Evolutionary conservation across 2,797 vertebrate species (phyloP), one percentile per base, ranked within the genome.

Genomic region (Acestrorhynchus altus): DNA sequence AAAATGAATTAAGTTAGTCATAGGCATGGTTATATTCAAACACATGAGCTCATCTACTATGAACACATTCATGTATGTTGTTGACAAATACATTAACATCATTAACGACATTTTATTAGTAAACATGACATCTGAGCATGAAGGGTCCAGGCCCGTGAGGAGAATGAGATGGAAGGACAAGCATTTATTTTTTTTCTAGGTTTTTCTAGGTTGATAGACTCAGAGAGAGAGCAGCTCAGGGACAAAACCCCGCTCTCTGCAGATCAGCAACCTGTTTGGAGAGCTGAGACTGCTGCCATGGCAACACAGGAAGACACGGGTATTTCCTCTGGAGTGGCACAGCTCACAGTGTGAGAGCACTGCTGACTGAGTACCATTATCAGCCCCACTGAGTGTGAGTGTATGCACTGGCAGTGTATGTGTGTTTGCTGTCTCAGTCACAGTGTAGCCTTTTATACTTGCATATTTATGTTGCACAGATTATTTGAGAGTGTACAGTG

Each of bases 241-340:
- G 86, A 90, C 88, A 89, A 80, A 89, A 90, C 54, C 39, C 35
- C 83, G 66, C 63, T 88, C 84, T 89, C 81, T 85, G 84, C 87
- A 74, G 89, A 84, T 92, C 89, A 87, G 85, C 85, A 82, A 78
- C 76, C 87, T 88, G 90, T 91, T 93, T 90, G 79, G 86, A 89
- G 88, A 83, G 88, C 86, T 83, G 84, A 85, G 66, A 79, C 80
- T 83, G 92, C 88, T 92, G 24, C 92, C 92, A 94, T 93, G 89
- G 90, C 89, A 93, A 94, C 92, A 72, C 83, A 83, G 87, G 88
- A 84, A 90, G 90, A 88, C 81, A 86, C 74, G 71, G 76, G 81
- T 86, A 83, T 87, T 86, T 83, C 64, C 88, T 81, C 82, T 59
- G 59, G 71, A 88, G 82, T 78, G 46, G 61, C 51, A 80, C 78